phyloP scores from a whole-genome alignment of 2,113 vertebrate species.

The Deroptyus accipitrinus region DNA sequence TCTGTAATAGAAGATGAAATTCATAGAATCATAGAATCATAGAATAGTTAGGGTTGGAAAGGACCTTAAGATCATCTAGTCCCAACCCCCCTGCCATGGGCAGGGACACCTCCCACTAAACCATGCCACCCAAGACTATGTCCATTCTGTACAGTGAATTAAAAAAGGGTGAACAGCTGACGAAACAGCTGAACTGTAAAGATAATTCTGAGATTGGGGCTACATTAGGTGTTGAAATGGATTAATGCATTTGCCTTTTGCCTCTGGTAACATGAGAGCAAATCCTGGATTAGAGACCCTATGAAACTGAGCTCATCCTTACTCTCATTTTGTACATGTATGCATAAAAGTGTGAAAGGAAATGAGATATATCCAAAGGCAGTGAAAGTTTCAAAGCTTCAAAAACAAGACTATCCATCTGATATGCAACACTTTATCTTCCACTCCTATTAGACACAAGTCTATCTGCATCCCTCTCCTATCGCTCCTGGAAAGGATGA shows the following conservation, averaged over 20 bases:
- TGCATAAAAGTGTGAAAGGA: background rate
- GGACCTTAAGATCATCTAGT: no score
- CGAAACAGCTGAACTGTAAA: constrained; percentile 36
- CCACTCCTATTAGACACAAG: background rate
- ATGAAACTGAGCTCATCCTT: constrained; percentile 1
- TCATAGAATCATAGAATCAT: no score
- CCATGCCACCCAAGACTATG: no score
- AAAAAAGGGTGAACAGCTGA: constrained; percentile 24
- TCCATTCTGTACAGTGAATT: constrained; percentile 21
- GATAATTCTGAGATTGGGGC: constrained; percentile 50
- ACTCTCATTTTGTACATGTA: background rate
- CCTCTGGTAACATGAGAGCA: constrained; percentile 47
- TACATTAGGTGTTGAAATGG: constrained; percentile 13
- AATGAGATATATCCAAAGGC: background rate
- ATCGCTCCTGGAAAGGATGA: background rate
- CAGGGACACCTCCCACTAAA: no score
- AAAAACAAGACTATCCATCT: background rate
- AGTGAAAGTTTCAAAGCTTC: background rate
- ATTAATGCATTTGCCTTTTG: constrained; percentile 22
- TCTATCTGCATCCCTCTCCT: background rate
- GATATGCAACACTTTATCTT: background rate
- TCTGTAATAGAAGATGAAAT: constrained; percentile 13
- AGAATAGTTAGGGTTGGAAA: no score
- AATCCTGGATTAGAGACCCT: constrained; percentile 37
- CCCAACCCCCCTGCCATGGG: no score